These are phyloP conservation scores for Falco cherrug DNA, from an alignment of 2,797 vertebrate genomes.

Conservation along the genomic window DNA sequence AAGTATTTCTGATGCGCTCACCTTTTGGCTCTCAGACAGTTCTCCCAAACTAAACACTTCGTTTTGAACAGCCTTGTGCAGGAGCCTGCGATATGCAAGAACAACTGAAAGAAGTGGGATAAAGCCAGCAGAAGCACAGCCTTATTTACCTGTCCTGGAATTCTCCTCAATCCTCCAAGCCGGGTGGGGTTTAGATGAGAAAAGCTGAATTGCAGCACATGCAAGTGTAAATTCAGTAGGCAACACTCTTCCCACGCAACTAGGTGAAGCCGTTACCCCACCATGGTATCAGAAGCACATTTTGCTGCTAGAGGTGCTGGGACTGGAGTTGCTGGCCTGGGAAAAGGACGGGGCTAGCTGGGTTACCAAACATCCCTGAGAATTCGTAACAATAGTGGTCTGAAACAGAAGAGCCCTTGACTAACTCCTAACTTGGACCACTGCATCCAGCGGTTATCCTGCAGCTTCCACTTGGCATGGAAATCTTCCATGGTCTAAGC, in stretches of 20 bases:
- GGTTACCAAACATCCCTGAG: background rate
- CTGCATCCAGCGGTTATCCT: background rate
- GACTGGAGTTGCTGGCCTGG: background rate
- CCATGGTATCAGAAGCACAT: background rate
- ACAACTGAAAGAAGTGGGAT: background rate
- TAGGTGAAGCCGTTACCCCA: background rate
- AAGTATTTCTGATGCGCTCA: background rate
- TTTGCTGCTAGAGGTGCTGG: background rate
- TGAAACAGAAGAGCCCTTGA: background rate
- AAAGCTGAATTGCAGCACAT: background rate
- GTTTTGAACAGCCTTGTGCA: background rate
- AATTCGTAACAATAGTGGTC: background rate
- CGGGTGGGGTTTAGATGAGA: background rate
- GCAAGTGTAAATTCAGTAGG: background rate
- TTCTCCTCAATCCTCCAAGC: background rate
- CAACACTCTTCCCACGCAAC: background rate
- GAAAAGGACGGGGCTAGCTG: background rate
- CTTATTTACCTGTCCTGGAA: background rate
- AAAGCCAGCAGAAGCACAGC: background rate
- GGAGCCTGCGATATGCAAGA: background rate
- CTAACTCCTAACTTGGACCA: background rate
- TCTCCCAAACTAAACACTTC: background rate
- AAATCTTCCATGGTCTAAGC: background rate
- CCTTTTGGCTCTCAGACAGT: background rate
- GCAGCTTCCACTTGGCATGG: background rate